A percentile compares a stretch with the other conserved stretches of the same genome.
phyloP scores from a whole-genome alignment of 2,797 vertebrate species.

The Neosalanx taihuensis region DNA sequence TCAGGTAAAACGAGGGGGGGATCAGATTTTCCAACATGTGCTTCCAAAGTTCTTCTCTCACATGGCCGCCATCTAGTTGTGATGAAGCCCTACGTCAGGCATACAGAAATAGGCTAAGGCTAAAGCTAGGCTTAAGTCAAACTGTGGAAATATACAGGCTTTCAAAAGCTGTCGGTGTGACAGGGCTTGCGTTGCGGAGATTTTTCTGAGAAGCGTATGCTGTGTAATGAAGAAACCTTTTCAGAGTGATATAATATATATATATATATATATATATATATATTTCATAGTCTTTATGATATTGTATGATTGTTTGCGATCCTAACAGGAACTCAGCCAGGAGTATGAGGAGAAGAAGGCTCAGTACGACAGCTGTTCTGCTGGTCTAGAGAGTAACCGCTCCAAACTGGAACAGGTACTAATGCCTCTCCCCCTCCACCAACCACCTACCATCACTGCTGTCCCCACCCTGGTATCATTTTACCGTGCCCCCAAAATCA shows the following conservation, averaged over 20 bases:
- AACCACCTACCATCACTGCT: neutral
- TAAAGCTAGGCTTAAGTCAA: slow-evolving; percentile 37
- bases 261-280: no score
- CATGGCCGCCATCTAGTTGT: slow-evolving; percentile 46
- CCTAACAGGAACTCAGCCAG: slow-evolving; percentile 84
- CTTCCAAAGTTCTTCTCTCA: slow-evolving; percentile 57
- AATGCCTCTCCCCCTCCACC: neutral
- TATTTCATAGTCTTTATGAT: no score
- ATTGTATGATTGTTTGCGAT: slow-evolving; percentile 33
- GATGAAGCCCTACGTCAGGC: slow-evolving; percentile 56
- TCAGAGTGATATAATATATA: no score
- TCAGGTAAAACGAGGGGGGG: slow-evolving; percentile 54
- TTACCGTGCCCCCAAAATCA: no score
- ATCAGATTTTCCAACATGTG: slow-evolving; percentile 66
- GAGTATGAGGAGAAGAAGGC: slow-evolving; percentile 89
- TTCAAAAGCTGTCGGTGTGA: slow-evolving; percentile 35
- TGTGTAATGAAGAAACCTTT: no score
- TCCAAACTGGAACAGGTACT: slow-evolving; percentile 91
- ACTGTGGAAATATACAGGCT: slow-evolving; percentile 23
- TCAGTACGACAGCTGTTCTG: slow-evolving; percentile 91
- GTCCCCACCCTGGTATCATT: neutral
- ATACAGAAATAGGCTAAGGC: slow-evolving; percentile 60
- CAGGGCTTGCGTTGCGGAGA: neutral
- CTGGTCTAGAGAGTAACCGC: slow-evolving; percentile 90
- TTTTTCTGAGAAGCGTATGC: no score